Evolutionary conservation across 2,888 invertebrate genomes (phyloP), one percentile per base, ranked within the genome.

Genomic region (Lycophotia porphyrea): DNA sequence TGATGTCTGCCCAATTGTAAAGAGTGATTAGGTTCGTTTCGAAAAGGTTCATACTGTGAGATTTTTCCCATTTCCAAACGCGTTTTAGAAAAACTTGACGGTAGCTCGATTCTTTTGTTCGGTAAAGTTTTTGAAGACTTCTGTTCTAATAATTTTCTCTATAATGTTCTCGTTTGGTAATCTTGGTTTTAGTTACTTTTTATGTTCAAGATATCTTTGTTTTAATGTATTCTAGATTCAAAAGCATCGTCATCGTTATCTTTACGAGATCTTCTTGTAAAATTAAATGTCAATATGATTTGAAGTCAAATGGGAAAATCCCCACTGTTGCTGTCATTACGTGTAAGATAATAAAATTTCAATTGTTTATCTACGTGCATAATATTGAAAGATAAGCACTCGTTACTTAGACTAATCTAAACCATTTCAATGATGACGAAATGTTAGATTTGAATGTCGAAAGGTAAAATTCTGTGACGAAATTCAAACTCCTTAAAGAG

Each of bases 11-110:
- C n/a, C 49, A 68, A 61, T 81, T 69, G 44, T 47, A 27, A 66
- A 66, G 34, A 60, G 27, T 42, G 63, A 74, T 73, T 39, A 49
- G 49, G 49, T 61, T 75, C 61, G 61, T 81, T 66, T 52, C 11
- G 2, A 44, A 80, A 80, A 60, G 58, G 64, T 58, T 65, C 2
- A 18, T 34, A 42, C 27, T 49, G 21, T 34, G 67, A n/a, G 11
- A 34, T 21, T 42, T 64, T 39, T 64, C 11, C 11, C 15, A 24
- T 65, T 55, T 66, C 27, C 11, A 15, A 60, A 15, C 21, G 13
- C 31, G 13, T 63, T 39, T 52, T 24, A 44, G 2, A 27, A 61
- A 52, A 7, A 55, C 31, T 63, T 71, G 44, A 52, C 21, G 11
- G 18, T 18, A 34, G 39, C 15, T 27, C 31, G 15, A 42, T 39